A percentile compares a stretch with the other conserved stretches of the same genome.
phyloP scores from a whole-genome alignment of 92 coral and sea anemone species.

The Epizoanthus rinbou region DNA sequence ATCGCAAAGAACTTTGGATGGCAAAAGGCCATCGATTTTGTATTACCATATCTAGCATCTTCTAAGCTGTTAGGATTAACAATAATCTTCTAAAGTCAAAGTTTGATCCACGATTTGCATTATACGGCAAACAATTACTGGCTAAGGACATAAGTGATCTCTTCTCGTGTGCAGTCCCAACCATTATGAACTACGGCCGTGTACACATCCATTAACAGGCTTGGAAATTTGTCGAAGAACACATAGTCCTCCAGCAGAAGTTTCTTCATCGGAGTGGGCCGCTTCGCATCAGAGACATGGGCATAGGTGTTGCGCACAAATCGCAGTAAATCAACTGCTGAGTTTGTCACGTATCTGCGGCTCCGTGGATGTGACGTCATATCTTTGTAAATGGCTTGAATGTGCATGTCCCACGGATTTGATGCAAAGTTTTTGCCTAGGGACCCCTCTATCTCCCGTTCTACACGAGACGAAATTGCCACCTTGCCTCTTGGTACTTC shows the following conservation, averaged over 20 bases:
- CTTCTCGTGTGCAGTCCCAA: slow-evolving; percentile 20
- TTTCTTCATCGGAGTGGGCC: neutral
- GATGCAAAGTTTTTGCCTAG: too few species aligned
- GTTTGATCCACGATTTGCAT: too few species aligned
- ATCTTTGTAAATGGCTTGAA: slow-evolving; percentile 11
- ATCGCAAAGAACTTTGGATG: too few species aligned
- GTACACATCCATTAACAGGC: slow-evolving; percentile 52
- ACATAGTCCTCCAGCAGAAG: slow-evolving; percentile 19
- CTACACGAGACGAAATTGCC: too few species aligned
- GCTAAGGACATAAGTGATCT: too few species aligned
- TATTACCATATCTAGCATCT: too few species aligned
- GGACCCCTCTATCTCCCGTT: too few species aligned
- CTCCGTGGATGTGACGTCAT: slow-evolving; percentile 9
- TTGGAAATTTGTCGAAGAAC: slow-evolving; percentile 41
- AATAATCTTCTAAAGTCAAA: too few species aligned
- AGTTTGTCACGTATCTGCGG: slow-evolving; percentile 30
- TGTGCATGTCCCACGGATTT: neutral
- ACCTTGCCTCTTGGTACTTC: neutral
- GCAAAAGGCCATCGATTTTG: too few species aligned
- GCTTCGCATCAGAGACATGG: slow-evolving; percentile 21
- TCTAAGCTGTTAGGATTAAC: too few species aligned
- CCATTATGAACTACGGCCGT: slow-evolving; percentile 31
- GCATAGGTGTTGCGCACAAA: slow-evolving; percentile 42
- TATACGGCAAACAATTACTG: too few species aligned
- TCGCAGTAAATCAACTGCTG: slow-evolving; percentile 46